Conservation (phyloP, 1,140 invertebrate species). For the Holcopasites calliopsidis region DNA sequence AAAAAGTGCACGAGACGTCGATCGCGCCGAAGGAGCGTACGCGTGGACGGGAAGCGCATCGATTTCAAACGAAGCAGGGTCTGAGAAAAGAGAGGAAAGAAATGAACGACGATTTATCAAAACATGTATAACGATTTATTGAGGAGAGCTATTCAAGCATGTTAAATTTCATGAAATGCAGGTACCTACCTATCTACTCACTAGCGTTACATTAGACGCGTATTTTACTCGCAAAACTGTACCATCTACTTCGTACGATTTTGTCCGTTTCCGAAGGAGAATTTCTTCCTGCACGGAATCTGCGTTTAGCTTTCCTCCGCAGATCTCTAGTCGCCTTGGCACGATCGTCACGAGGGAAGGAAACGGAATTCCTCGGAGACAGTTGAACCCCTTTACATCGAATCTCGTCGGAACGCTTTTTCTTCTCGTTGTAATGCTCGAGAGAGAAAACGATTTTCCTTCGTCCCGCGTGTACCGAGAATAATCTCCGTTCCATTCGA, state of each 20-base stretch:
- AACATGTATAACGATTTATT: constrained; percentile 79
- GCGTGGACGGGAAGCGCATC: not conserved
- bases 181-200: constrained; percentile 76
- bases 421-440: too few species aligned
- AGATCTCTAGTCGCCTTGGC: not conserved
- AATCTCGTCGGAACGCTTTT: not conserved
- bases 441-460: not conserved
- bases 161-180: constrained; percentile 77
- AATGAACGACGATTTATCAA: constrained; percentile 67
- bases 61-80: not conserved
- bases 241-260: constrained; percentile 39
- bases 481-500: not conserved
- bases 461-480: not conserved
- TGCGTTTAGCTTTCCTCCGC: constrained; percentile 32
- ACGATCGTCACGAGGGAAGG: constrained; percentile 48
- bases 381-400: too few species aligned
- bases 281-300: constrained; percentile 48
- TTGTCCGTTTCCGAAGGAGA: constrained; percentile 41
- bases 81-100: not conserved
- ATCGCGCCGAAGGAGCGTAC: too few species aligned
- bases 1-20: too few species aligned
- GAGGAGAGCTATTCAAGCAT: constrained; percentile 77
- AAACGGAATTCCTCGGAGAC: too few species aligned
- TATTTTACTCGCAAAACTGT: constrained; percentile 66
- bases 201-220: constrained; percentile 73